Evolutionary conservation across 2,888 invertebrate genomes (phyloP).

Genomic region (Microplitis deprimator): DNA sequence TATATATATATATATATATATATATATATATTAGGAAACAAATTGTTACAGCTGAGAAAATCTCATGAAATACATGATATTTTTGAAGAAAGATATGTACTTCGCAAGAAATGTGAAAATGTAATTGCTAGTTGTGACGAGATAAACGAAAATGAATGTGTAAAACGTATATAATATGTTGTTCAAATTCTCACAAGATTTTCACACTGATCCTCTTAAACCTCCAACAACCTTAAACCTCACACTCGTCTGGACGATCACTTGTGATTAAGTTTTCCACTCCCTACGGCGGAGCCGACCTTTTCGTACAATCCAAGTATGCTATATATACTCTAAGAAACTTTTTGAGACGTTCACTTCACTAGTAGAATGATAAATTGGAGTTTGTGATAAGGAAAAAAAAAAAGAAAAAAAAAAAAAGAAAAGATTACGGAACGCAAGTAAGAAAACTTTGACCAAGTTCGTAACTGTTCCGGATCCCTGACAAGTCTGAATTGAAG

Average conservation of each 20-base stretch:
- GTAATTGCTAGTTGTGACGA: too few relatives aligned
- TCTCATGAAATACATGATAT: too few relatives aligned
- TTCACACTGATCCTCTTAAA: neutral
- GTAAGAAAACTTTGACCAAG: slow-evolving; percentile 16
- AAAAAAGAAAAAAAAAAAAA: slow-evolving; percentile 5
- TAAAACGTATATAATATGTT: neutral
- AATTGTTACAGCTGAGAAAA: too few relatives aligned
- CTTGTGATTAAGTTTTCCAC: slow-evolving; percentile 37
- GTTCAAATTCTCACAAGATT: slow-evolving; percentile 9
- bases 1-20: too few relatives aligned
- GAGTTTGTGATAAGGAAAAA: slow-evolving; percentile 11
- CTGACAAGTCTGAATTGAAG: slow-evolving; percentile 4
- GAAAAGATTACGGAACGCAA: slow-evolving; percentile 8
- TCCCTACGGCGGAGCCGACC: slow-evolving; percentile 33
- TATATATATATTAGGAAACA: too few relatives aligned
- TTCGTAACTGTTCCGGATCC: slow-evolving; percentile 4
- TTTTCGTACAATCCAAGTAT: slow-evolving; percentile 27
- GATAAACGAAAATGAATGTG: too few relatives aligned
- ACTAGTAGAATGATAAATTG: slow-evolving; percentile 40
- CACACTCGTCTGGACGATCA: slow-evolving; percentile 15
- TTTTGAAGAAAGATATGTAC: too few relatives aligned
- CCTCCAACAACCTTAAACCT: neutral
- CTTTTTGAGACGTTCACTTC: slow-evolving; percentile 38
- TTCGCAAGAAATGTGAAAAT: too few relatives aligned
- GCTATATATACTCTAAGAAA: slow-evolving; percentile 22